A percentile compares a stretch with the other conserved stretches of the same genome.
These are phyloP conservation scores for Suricata suricatta DNA, from an alignment of 2,113 vertebrate species.

Conservation along the genomic window DNA sequence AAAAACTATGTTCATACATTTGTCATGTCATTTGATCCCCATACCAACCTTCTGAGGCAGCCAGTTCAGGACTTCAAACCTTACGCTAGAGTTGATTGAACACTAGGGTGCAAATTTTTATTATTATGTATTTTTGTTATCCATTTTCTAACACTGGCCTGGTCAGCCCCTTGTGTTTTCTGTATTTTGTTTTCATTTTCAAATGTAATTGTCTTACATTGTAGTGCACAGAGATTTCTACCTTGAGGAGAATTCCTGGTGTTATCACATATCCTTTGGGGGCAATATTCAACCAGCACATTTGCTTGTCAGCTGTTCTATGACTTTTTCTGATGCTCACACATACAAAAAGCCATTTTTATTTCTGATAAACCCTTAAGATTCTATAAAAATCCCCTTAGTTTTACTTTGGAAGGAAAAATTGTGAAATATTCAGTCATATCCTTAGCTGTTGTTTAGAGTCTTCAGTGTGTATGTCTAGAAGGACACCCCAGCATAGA, in stretches of 20 bases:
- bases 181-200: constrained; percentile 30
- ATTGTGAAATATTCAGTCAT: not conserved
- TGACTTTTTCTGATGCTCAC: not conserved
- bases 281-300: not conserved
- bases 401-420: constrained; percentile 17
- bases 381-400: not conserved
- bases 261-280: not conserved
- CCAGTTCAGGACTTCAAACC: not conserved
- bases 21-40: not conserved
- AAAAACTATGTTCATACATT: not conserved
- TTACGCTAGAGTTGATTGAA: not conserved
- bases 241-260: not conserved
- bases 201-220: not conserved
- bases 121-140: not conserved
- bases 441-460: not conserved
- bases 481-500: not conserved
- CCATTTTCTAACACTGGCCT: not conserved
- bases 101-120: not conserved
- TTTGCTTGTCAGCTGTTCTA: not conserved
- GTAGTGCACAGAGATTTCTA: not conserved
- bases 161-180: not conserved
- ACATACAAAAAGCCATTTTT: not conserved
- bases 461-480: not conserved
- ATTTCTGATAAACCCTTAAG: not conserved
- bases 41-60: not conserved